Evolutionary conservation across 2,113 vertebrate species (phyloP).

Genomic region (Siniperca chuatsi): DNA sequence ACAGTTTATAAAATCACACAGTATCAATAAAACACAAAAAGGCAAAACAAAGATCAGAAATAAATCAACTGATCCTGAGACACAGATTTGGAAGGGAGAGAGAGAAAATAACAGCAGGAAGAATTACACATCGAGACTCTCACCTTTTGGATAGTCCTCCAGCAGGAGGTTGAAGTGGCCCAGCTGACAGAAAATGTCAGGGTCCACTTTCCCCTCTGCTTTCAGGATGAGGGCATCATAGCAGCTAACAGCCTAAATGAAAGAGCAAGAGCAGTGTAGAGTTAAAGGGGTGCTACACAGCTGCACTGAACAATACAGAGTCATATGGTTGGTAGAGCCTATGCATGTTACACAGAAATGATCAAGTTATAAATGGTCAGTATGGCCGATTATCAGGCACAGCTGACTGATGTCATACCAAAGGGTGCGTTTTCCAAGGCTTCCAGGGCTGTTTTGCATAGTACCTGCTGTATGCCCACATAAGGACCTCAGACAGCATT

Average conservation of each 20-base stretch:
- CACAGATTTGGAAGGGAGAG: background rate
- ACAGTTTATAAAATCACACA: background rate
- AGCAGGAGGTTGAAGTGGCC: slow-evolving; percentile 99
- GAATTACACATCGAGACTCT: slow-evolving; percentile 1
- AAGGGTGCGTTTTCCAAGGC: background rate
- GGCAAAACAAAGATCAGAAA: background rate
- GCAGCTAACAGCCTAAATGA: slow-evolving; percentile 92
- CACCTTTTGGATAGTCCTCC: slow-evolving; percentile 99
- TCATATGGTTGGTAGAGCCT: background rate
- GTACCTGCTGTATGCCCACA: slow-evolving; percentile 31
- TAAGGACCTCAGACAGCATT: slow-evolving; percentile 39
- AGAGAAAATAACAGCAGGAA: background rate
- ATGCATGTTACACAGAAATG: background rate
- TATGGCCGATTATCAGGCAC: background rate
- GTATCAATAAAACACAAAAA: background rate
- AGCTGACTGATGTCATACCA: background rate
- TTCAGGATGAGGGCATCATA: slow-evolving; percentile 97
- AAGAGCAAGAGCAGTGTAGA: background rate
- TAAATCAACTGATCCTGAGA: background rate
- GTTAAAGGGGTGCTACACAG: background rate
- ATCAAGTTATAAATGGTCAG: background rate
- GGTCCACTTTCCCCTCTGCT: slow-evolving; percentile 98
- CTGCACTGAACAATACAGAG: background rate
- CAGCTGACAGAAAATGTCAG: slow-evolving; percentile 99
- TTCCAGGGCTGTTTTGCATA: slow-evolving; percentile 51